Base-by-base conservation (phyloP, 2,888 invertebrate species). In the Drosophila limbata region DNA sequence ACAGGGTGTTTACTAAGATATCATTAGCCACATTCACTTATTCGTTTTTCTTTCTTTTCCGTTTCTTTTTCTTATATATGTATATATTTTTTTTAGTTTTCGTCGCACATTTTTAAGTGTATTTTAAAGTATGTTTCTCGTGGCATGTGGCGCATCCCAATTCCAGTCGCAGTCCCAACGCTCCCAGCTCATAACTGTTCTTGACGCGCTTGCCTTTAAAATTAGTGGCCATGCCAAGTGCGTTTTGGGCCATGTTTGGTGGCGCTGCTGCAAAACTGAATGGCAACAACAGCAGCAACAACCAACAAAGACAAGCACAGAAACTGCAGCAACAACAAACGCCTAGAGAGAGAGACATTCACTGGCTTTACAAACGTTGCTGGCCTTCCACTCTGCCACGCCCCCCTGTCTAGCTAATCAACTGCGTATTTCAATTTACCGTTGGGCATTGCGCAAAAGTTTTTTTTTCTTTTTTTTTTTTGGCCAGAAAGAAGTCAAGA, bases 181-280 rank as follows among this genome's bases (percentile, higher is more conserved):
- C 81, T 88, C 71, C 73, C 69, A 82, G 89, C 87, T 84, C 84
- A 84, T 85, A 85, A 85, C 84, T 88, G 84, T 85, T 85, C 89
- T 84, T 85, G 84, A 89, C 87, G 81, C 89, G 88, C 69, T 78
- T 83, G 81, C 84, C 81, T 79, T 77, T 77, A 72, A 81, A 86
- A 88, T 86, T 86, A 87, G 79, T 73, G 88, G 79, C 67, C 47
- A 72, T 73, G 70, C 72, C 72, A 69, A 62, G 82, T 82, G 88
- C 82, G 82, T 82, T 87, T 87, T 87, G 85, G 88, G 77, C 83
- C 85, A 72, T 66, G 77, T 77, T 88, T 77, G 76, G 75, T 74
- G 79, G 77, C 77, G 77, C 74, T 77, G 71, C 42, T 40, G 42
- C 71, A 53, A 40, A 53, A 40, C 68, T 47, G 79, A 87, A 69